Base-by-base conservation (phyloP, 2,113 vertebrate species). In the Phoxinus phoxinus region DNA sequence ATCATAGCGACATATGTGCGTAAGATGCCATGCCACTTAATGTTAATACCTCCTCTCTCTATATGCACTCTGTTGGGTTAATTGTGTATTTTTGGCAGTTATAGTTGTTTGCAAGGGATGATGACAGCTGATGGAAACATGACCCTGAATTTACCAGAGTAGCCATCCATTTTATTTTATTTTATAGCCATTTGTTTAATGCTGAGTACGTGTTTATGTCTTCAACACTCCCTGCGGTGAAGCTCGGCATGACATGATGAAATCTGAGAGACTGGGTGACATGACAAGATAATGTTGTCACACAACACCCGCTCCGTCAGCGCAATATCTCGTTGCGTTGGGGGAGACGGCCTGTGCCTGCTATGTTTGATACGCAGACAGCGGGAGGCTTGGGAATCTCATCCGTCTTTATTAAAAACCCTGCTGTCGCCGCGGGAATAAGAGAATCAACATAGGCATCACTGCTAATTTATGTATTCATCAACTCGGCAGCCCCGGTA, bases 351-450 rank as follows among this genome's bases (percentile, higher is more conserved):
- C 88, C 90, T 86, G 89, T 67, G 85, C 74, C 25, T 81, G 84
- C 85, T 87, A 87, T 80, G 23, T 87, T 86, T 92, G 87, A 86
- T 88, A 87, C 88, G 74, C 86, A 72, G 93, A 89, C 92, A 89
- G 90, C 85, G 86, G 91, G 91, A 63, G 88, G 85, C 90, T 92
- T 86, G 69, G 13, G 86, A 51, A 85, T 91, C 91, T 94, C 93
- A 92, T 94, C 93, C 91, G 89, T 95, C 93, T 94, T 94, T 92
- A 93, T 94, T 94, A 94, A 93, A 93, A 92, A 74, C 87, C 58
- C 76, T 32, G 56, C 89, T 87, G 73, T 53, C 89, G 88, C 90
- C 87, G 88, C 86, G 93, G 87, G 93, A 92, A 93, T 87, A 73
- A 85, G 84, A 94, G 91, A 93, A 92, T 93, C 93, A 93, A 92